These are phyloP conservation scores for Lepidocyrtinus sp. DNA, from an alignment of 2,888 invertebrate genomes.

Conservation along the genomic window DNA sequence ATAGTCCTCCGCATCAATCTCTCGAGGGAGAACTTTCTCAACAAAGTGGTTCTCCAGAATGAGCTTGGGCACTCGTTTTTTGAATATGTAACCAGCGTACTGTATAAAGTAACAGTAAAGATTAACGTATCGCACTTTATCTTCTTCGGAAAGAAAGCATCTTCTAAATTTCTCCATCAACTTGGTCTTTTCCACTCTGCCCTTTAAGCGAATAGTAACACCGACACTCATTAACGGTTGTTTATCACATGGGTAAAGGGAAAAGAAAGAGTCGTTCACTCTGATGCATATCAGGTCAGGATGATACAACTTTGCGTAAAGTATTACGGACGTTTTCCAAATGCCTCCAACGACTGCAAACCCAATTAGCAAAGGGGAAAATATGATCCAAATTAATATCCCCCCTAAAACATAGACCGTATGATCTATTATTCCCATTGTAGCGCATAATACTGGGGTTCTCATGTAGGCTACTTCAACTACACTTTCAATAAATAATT, in stretches of 20 bases:
- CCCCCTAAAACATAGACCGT: background rate
- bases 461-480: background rate
- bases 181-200: constrained; percentile 28
- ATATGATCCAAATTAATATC: constrained; percentile 16
- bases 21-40: constrained; percentile 29
- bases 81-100: constrained; percentile 40
- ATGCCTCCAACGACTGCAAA: background rate
- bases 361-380: background rate
- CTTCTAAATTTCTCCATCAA: constrained; percentile 33
- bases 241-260: constrained; percentile 34
- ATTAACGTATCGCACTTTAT: constrained; percentile 20
- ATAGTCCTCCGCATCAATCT: constrained; percentile 37
- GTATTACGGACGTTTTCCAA: background rate
- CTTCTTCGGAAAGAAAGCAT: constrained; percentile 26
- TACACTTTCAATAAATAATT: background rate
- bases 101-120: constrained; percentile 34
- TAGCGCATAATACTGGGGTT: constrained; percentile 7
- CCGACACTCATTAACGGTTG: constrained; percentile 42
- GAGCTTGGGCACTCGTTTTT: constrained; percentile 23
- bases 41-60: constrained; percentile 36
- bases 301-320: background rate
- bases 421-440: constrained; percentile 11
- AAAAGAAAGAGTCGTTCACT: constrained; percentile 33
- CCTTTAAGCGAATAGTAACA: constrained; percentile 20
- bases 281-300: constrained; percentile 27